Evolutionary conservation across 30 jellyfish, hydroid and myxozoan species (phyloP).

Genomic region (Hydractinia symbiolongicarpus): DNA sequence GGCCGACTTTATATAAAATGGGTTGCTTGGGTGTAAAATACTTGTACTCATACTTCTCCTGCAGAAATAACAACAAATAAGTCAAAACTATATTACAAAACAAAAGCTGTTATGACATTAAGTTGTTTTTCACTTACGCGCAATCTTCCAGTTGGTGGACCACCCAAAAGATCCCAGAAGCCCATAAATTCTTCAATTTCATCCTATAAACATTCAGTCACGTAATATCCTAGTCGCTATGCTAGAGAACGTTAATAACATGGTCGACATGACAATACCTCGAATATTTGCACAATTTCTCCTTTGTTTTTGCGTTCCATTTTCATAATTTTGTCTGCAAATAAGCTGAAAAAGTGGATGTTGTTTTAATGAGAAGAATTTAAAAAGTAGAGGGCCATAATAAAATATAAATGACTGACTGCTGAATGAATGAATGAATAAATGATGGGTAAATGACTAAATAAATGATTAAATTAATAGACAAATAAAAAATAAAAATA

Average conservation of each 20-base stretch:
- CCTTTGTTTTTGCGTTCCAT: conserved; percentile 84
- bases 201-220: conserved; percentile 22
- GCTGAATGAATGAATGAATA: not conserved
- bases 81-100: not conserved
- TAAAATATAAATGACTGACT: not conserved
- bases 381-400: no score
- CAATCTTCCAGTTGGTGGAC: conserved; percentile 42
- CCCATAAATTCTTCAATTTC: conserved; percentile 51
- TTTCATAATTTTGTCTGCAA: conserved; percentile 80
- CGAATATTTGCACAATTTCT: conserved; percentile 76
- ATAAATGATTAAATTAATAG: not conserved
- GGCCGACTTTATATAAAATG: conserved; percentile 84
- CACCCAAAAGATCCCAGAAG: conserved; percentile 50
- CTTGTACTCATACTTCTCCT: conserved; percentile 77
- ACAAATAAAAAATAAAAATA: not conserved
- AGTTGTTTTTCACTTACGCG: conserved; percentile 21
- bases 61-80: not conserved
- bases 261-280: conserved; percentile 29
- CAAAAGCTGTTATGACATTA: not conserved
- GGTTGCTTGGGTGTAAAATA: conserved; percentile 56
- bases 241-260: not conserved
- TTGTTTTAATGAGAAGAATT: not conserved
- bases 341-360: conserved; percentile 33
- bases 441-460: not conserved
- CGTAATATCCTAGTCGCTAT: not conserved